Evolutionary conservation across 2,113 vertebrate species (phyloP), one percentile per base, ranked within the genome.

Genomic region (Hippocampus comes): DNA sequence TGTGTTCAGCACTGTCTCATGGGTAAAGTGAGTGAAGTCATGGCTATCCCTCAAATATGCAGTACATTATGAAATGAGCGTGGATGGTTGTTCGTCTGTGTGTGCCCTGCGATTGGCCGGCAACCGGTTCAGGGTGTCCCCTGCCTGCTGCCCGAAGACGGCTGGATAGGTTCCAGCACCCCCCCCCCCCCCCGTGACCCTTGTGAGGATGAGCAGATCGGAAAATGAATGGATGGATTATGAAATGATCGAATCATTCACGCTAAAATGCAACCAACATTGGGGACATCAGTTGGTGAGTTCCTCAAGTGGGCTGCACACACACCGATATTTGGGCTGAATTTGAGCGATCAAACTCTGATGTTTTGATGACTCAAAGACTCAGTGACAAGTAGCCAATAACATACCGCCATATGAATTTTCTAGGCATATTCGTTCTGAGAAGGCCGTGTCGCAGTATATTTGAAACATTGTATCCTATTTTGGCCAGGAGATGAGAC

Each of bases 401-500:
- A 46, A 71, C 72, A 80, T 27, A 63, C 38, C 20, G 67, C 2
- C 6, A 23, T 14, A 25, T 17, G 7, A 12, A 38, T 38, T 38
- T 38, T 6, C 34, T 18, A 60, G 27, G 21, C 53, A 23, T 3
- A 23, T n/a, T 12, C 53, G n/a, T 60, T 60, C 14, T 60, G 57
- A 60, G 6, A 61, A 61, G 27, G 6, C 15, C 17, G 20, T 61
- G 59, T 61, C 27, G 7, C 48, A 7, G 8, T 61, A 18, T 34
- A 34, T 61, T 51, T 73, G 25, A 72, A 68, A 65, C 49, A 66
- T 57, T 53, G 74, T 43, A 49, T 64, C 57, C 25, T 23, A 51
- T 57, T 73, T 61, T 72, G 63, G 70, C 46, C 25, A 55, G 49
- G 60, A 68, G 20, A 68, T 83, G 79, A 78, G 20, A 68, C 63